Percentiles rank a stretch among this genome's conserved stretches.
These are phyloP conservation scores for Craterocephalus amniculus DNA, from an alignment of 2,797 vertebrate genomes.

Conservation along the genomic window DNA sequence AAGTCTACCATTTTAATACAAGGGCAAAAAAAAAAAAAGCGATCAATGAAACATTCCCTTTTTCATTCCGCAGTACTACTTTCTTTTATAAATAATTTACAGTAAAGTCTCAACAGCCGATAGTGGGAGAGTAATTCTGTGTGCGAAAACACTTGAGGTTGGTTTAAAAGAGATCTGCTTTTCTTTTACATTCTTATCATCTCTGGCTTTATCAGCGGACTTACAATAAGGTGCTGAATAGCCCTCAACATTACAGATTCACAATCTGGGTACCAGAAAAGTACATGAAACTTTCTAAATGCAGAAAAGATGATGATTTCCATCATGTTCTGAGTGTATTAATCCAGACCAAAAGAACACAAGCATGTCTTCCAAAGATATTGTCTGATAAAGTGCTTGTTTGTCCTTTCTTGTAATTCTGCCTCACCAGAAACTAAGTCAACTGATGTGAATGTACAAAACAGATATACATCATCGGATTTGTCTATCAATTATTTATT, in stretches of 20 bases:
- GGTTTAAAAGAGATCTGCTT: constrained; percentile 48
- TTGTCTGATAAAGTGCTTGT: neutral
- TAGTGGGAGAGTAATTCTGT: constrained; percentile 12
- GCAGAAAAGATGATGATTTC: constrained; percentile 52
- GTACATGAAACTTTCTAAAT: constrained; percentile 53
- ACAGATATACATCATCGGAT: neutral
- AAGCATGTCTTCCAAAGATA: constrained; percentile 23
- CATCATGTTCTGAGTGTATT: constrained; percentile 49
- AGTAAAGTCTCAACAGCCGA: constrained; percentile 22
- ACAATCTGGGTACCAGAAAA: constrained; percentile 55
- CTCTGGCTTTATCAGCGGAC: constrained; percentile 52
- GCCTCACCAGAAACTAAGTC: constrained; percentile 3
- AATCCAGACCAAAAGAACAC: constrained; percentile 47
- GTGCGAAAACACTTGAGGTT: constrained; percentile 48
- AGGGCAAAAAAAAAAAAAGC: neutral
- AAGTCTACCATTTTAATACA: neutral
- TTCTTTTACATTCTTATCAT: constrained; percentile 62
- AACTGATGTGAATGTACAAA: constrained; percentile 5
- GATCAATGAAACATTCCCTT: neutral
- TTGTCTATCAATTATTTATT: neutral
- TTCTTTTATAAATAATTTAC: constrained; percentile 7
- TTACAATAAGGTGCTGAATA: constrained; percentile 53
- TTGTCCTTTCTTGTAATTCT: constrained; percentile 10
- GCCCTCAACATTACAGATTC: no score
- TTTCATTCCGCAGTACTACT: neutral